phyloP scores from a whole-genome alignment of 37 sponge, comb jelly and placozoan genomes.

The Eunapius fragilis region DNA sequence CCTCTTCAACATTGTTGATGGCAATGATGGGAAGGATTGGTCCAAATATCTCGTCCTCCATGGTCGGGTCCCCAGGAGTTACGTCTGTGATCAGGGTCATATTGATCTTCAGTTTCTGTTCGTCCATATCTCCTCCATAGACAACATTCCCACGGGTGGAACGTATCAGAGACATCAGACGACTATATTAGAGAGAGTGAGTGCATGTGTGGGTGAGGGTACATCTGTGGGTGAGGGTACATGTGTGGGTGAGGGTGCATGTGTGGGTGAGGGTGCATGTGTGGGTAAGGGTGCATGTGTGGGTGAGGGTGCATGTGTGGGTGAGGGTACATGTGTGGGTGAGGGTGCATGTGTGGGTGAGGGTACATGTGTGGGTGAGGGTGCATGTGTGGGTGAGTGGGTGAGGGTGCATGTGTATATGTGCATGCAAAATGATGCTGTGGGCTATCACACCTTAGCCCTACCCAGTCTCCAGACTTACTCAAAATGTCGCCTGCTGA shows the following conservation, averaged over 20 bases:
- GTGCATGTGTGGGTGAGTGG: too few relatives aligned
- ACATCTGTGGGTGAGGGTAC: neutral
- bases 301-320: too few relatives aligned
- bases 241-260: too few relatives aligned
- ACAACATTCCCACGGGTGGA: constrained; percentile 46
- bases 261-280: too few relatives aligned
- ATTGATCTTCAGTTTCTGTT: constrained; percentile 64
- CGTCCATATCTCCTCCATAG: constrained; percentile 72
- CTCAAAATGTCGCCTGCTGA: constrained; percentile 54
- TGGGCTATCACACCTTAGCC: too few relatives aligned
- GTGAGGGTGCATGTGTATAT: neutral
- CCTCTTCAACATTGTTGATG: constrained; percentile 71
- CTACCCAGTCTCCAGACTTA: too few relatives aligned
- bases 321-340: too few relatives aligned
- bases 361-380: too few relatives aligned
- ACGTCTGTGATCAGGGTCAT: constrained; percentile 88
- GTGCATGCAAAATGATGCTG: too few relatives aligned
- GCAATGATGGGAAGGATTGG: constrained; percentile 84
- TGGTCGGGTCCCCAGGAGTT: constrained; percentile 64
- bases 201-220: neutral
- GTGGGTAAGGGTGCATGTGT: too few relatives aligned
- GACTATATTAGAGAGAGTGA: constrained; percentile 30
- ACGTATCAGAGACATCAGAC: constrained; percentile 56
- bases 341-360: too few relatives aligned
- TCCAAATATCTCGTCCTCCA: constrained; percentile 95